These are phyloP conservation scores for Phyllopteryx taeniolatus DNA, from an alignment of 2,113 vertebrate genomes.

Conservation along the genomic window DNA sequence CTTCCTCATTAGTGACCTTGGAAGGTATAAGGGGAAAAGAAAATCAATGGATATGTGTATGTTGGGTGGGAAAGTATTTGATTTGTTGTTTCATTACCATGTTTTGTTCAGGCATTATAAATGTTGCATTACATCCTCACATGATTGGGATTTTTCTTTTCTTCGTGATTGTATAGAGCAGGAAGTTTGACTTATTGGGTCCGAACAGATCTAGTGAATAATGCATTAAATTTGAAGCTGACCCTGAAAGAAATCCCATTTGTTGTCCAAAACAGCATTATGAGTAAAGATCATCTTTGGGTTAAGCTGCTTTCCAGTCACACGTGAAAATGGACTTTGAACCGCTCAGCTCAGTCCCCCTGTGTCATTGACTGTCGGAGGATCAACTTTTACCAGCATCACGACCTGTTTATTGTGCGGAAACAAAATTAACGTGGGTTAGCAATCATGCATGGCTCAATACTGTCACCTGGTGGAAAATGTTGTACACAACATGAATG, in stretches of 20 bases:
- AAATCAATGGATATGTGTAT: too few species aligned
- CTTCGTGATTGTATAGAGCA: background rate
- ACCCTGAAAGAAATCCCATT: constrained; percentile 16
- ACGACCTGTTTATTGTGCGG: constrained; percentile 22
- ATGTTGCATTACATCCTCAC: background rate
- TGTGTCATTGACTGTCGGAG: constrained; percentile 5
- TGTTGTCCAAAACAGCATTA: constrained; percentile 23
- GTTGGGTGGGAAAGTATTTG: too few species aligned
- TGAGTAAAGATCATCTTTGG: constrained; percentile 11
- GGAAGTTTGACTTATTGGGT: background rate
- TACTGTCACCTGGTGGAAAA: constrained; percentile 49
- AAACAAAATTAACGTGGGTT: constrained; percentile 9
- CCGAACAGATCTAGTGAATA: too few species aligned
- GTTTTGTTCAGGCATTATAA: too few species aligned
- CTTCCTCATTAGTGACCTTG: too few species aligned
- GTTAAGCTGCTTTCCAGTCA: constrained; percentile 25
- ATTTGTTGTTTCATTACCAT: too few species aligned
- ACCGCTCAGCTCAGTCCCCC: constrained; percentile 18
- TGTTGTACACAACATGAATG: background rate
- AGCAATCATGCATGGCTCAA: constrained; percentile 8
- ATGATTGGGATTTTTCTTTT: constrained; percentile 2
- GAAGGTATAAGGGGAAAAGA: too few species aligned
- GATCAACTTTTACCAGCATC: constrained; percentile 6
- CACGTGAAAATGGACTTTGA: constrained; percentile 28
- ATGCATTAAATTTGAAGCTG: constrained; percentile 9